phyloP scores from a whole-genome alignment of 1,140 invertebrate species.

The Probaryconus sp. region DNA sequence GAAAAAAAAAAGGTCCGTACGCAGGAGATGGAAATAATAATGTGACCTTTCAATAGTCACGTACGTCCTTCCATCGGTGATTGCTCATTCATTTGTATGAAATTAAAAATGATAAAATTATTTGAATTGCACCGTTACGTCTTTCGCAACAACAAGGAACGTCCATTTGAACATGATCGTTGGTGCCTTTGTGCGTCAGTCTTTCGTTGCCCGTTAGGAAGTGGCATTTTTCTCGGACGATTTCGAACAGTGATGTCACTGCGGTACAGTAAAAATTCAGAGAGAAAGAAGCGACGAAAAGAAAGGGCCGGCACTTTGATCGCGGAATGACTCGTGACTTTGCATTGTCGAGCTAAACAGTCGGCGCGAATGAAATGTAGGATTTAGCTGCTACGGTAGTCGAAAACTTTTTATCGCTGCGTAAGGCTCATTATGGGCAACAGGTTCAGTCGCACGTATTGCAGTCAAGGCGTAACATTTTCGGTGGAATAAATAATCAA shows the following conservation, averaged over 20 bases:
- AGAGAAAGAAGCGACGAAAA: conserved; percentile 35
- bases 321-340: conserved; percentile 72
- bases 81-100: conserved; percentile 45
- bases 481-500: conserved; percentile 8
- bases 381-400: conserved; percentile 65
- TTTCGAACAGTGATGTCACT: conserved; percentile 59
- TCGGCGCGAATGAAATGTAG: conserved; percentile 69
- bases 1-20: too few relatives aligned
- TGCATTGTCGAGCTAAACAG: conserved; percentile 72
- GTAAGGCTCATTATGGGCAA: conserved; percentile 72
- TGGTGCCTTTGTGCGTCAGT: conserved; percentile 32
- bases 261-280: conserved; percentile 11
- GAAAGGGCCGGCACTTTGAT: conserved; percentile 70
- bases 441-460: conserved; percentile 62
- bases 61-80: conserved; percentile 24
- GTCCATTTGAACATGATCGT: conserved; percentile 3
- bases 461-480: conserved; percentile 4
- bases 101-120: conserved; percentile 48
- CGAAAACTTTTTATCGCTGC: conserved; percentile 69
- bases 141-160: background rate
- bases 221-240: conserved; percentile 42
- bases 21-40: too few relatives aligned
- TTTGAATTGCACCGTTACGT: conserved; percentile 43
- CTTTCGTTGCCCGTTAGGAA: conserved; percentile 37
- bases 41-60: conserved; percentile 25